These are phyloP conservation scores for Cremastinae sp. DNA, from an alignment of 2,888 invertebrate species.

Conservation along the genomic window DNA sequence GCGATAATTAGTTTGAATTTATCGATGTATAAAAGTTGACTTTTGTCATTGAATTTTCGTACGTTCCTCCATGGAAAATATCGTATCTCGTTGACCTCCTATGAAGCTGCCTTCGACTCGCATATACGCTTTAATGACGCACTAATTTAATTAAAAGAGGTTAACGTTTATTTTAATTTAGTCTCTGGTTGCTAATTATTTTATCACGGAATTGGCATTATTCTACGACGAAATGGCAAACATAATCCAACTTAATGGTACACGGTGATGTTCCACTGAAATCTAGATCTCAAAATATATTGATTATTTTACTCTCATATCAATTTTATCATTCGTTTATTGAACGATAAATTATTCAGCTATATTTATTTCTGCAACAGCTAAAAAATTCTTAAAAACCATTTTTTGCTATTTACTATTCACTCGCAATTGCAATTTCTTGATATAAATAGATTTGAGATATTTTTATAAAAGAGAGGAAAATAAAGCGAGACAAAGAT, in stretches of 20 bases:
- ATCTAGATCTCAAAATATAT: neutral
- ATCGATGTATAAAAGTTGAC: neutral
- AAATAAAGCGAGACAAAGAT: slow-evolving; percentile 52
- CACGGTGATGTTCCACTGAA: neutral
- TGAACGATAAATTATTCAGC: no score
- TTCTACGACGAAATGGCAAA: slow-evolving; percentile 21
- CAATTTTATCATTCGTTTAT: no score
- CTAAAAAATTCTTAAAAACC: no score
- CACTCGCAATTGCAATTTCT: no score
- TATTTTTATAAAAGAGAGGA: slow-evolving; percentile 2
- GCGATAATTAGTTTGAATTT: neutral
- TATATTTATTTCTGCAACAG: no score
- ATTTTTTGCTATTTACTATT: no score
- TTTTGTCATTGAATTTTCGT: neutral
- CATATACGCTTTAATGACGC: slow-evolving; percentile 28
- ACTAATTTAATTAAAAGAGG: slow-evolving; percentile 39
- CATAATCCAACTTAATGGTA: slow-evolving; percentile 46
- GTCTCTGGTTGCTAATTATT: slow-evolving; percentile 35
- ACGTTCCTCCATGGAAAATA: neutral
- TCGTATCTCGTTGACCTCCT: neutral
- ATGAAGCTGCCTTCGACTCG: neutral
- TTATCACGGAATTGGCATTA: neutral
- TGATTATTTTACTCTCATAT: no score
- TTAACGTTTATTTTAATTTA: slow-evolving; percentile 48
- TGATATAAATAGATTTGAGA: no score